These are phyloP conservation scores for Erpetoichthys calabaricus DNA, from an alignment of 2,797 vertebrate genomes.

Conservation along the genomic window DNA sequence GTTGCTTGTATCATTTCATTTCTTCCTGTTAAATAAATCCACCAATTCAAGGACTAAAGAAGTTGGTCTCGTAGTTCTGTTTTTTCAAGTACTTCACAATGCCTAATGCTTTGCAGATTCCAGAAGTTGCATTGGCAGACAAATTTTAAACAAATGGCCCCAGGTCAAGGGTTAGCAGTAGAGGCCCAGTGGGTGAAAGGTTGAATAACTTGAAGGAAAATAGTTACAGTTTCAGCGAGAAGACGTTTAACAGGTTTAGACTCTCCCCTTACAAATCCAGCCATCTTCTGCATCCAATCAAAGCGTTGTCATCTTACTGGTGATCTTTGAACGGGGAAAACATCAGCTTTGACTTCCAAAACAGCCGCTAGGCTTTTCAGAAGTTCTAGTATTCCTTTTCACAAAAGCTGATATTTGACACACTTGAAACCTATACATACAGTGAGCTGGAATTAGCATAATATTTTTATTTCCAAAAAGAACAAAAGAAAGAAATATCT, in stretches of 20 bases:
- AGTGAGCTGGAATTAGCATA: too few relatives aligned
- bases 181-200: slow-evolving; percentile 63
- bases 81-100: slow-evolving; percentile 10
- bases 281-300: slow-evolving; percentile 14
- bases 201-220: slow-evolving; percentile 70
- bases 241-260: slow-evolving; percentile 45
- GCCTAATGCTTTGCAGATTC: slow-evolving; percentile 63
- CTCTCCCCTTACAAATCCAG: background rate
- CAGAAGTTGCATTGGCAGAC: slow-evolving; percentile 51
- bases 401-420: slow-evolving; percentile 25
- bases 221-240: slow-evolving; percentile 49
- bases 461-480: too few relatives aligned
- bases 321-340: slow-evolving; percentile 15
- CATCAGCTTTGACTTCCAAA: background rate
- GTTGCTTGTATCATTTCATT: slow-evolving; percentile 32
- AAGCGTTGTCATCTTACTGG: slow-evolving; percentile 19
- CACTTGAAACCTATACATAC: slow-evolving; percentile 8
- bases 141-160: slow-evolving; percentile 60
- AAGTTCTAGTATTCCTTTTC: slow-evolving; percentile 17
- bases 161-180: slow-evolving; percentile 59
- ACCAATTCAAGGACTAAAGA: too few relatives aligned
- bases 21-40: slow-evolving; percentile 15
- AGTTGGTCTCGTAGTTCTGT: too few relatives aligned
- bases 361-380: slow-evolving; percentile 22
- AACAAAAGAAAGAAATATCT: too few relatives aligned